Percentiles rank a stretch among this genome's conserved stretches.
These are phyloP conservation scores for Aproaerema taeniolella DNA, from an alignment of 2,888 invertebrate species.

Conservation along the genomic window DNA sequence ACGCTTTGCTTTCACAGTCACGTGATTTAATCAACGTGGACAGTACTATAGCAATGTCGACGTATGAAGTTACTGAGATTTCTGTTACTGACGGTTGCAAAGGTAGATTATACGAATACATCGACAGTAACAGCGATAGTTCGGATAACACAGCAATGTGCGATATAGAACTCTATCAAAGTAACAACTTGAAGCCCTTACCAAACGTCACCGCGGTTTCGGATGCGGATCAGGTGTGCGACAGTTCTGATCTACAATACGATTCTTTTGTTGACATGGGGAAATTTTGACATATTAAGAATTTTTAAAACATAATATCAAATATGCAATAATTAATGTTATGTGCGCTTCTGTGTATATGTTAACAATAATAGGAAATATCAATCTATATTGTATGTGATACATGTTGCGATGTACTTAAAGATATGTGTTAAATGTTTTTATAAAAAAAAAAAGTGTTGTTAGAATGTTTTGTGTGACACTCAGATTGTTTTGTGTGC, in stretches of 20 bases:
- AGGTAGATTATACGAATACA: constrained; percentile 48
- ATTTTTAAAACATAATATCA: constrained; percentile 18
- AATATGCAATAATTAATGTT: constrained; percentile 32
- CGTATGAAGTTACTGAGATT: constrained; percentile 30
- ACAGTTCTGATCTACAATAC: constrained; percentile 64
- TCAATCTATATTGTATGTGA: constrained; percentile 12
- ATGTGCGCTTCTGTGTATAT: constrained; percentile 44
- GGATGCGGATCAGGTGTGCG: constrained; percentile 47
- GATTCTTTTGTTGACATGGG: constrained; percentile 75
- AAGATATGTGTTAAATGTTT: constrained; percentile 11
- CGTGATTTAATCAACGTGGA: constrained; percentile 51
- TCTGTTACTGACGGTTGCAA: constrained; percentile 21
- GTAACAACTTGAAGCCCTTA: constrained; percentile 28
- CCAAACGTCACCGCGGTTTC: constrained; percentile 24
- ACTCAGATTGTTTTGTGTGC: constrained; percentile 13
- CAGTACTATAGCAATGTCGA: constrained; percentile 26
- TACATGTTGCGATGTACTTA: constrained; percentile 9
- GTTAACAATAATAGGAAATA: constrained; percentile 30
- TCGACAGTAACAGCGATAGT: constrained; percentile 57
- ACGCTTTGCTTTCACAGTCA: constrained; percentile 61
- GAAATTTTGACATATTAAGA: constrained; percentile 50
- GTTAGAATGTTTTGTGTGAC: constrained; percentile 10
- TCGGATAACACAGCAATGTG: constrained; percentile 60
- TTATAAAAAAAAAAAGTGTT: constrained; percentile 20
- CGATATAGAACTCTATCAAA: constrained; percentile 35